Percentiles rank a stretch among this genome's conserved stretches.
phyloP scores from a whole-genome alignment of 2,113 vertebrate species.

The Heterotilapia buettikoferi region DNA sequence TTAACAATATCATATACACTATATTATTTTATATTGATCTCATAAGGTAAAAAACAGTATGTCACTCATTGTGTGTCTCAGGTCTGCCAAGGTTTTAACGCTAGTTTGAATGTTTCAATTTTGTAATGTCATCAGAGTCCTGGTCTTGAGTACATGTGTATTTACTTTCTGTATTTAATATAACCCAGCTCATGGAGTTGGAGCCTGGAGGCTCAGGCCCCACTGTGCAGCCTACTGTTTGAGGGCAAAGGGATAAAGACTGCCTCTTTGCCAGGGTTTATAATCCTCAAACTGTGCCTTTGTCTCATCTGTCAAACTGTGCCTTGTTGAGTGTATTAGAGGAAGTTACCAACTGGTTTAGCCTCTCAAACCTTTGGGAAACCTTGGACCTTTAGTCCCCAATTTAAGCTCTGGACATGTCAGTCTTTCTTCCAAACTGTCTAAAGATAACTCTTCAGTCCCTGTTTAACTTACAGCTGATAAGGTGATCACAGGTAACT shows the following conservation, averaged over 20 bases:
- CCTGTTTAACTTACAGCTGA: background rate
- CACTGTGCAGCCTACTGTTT: constrained; percentile 22
- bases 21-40: background rate
- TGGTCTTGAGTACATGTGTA: constrained; percentile 21
- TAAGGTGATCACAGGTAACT: constrained; percentile 13
- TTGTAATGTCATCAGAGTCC: background rate
- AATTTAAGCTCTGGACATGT: background rate
- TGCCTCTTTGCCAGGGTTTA: background rate
- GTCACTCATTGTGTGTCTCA: background rate
- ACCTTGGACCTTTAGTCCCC: background rate
- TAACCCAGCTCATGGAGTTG: background rate
- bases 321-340: constrained; percentile 3
- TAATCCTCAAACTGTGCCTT: constrained; percentile 27
- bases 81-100: background rate
- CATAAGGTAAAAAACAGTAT: background rate
- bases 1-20: background rate
- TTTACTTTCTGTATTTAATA: constrained; percentile 6
- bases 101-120: constrained; percentile 3
- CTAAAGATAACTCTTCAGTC: background rate
- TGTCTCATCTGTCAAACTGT: constrained; percentile 35
- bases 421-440: background rate
- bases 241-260: constrained; percentile 29
- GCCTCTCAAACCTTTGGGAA: background rate
- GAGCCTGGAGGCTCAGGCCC: constrained; percentile 2
- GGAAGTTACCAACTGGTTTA: constrained; percentile 2